Evolutionary conservation across 2,113 vertebrate genomes (phyloP).

Genomic region (Mirounga angustirostris): DNA sequence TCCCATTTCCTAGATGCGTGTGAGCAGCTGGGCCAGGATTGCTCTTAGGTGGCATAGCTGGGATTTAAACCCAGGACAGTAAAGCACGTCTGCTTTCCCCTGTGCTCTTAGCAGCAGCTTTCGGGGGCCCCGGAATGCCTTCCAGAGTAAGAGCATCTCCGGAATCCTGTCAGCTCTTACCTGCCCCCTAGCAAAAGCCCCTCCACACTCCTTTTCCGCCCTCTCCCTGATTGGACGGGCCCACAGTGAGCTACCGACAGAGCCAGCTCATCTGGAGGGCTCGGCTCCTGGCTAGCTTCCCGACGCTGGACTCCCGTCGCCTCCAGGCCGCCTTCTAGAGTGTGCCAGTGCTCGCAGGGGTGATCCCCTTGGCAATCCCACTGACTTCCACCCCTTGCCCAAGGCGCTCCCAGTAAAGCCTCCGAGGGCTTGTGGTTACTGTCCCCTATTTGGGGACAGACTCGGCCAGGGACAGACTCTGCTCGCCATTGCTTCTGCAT

Average conservation of each 20-base stretch:
- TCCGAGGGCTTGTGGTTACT: neutral
- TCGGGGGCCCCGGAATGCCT: neutral
- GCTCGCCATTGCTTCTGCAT: accelerated
- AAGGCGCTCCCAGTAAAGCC: neutral
- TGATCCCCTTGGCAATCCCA: accelerated
- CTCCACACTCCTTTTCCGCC: no score
- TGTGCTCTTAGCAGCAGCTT: neutral
- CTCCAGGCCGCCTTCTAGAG: neutral
- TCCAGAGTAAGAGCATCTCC: neutral
- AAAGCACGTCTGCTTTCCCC: no score
- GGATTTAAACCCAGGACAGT: neutral
- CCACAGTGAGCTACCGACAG: neutral
- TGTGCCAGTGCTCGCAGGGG: neutral
- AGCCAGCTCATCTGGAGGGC: neutral
- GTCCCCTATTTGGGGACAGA: neutral
- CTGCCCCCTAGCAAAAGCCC: neutral
- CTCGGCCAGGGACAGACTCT: neutral
- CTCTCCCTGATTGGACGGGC: accelerated
- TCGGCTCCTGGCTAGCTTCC: neutral
- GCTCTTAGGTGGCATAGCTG: neutral
- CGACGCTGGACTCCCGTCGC: neutral
- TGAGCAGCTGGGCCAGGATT: neutral
- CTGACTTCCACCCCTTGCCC: neutral
- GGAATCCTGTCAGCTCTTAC: neutral
- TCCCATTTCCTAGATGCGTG: neutral